phyloP scores from a whole-genome alignment of 1,140 invertebrate species.

The Drosophila athabasca region DNA sequence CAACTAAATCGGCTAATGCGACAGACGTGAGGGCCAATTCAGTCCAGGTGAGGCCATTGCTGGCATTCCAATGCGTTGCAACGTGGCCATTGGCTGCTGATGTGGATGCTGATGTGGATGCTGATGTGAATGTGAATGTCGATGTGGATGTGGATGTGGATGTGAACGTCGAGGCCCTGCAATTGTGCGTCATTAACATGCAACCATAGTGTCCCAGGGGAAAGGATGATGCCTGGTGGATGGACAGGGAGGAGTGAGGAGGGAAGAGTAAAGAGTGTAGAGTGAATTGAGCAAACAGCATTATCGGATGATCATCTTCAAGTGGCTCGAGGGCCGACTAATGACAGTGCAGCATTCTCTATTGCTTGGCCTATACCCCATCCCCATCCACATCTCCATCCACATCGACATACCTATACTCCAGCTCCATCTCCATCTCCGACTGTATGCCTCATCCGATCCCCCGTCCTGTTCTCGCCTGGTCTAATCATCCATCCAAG shows the following conservation, averaged over 20 bases:
- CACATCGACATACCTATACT: background rate
- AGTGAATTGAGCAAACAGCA: conserved; percentile 64
- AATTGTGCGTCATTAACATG: conserved; percentile 65
- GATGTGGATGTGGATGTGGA: background rate
- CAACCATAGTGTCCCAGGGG: conserved; percentile 23
- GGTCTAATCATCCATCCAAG: conserved; percentile 19
- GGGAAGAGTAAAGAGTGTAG: background rate
- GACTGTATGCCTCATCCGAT: no score
- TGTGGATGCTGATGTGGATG: conserved; percentile 7
- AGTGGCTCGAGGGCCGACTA: conserved; percentile 34
- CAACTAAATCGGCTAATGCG: conserved; percentile 49
- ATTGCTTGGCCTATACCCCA: conserved; percentile 11
- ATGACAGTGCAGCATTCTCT: conserved; percentile 37
- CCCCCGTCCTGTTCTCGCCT: background rate
- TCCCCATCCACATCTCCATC: background rate
- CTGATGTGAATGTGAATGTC: background rate
- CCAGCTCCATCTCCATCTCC: background rate
- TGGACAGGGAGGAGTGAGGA: background rate
- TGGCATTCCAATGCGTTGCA: conserved; percentile 44
- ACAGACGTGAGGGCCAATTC: conserved; percentile 43
- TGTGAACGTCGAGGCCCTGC: conserved; percentile 6
- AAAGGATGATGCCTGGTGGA: conserved; percentile 6
- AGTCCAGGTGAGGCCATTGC: conserved; percentile 21
- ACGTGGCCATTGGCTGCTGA: conserved; percentile 2
- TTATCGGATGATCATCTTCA: conserved; percentile 41